Evolutionary conservation across 2,888 invertebrate genomes (phyloP).

Genomic region (Linnaemya vulpina): DNA sequence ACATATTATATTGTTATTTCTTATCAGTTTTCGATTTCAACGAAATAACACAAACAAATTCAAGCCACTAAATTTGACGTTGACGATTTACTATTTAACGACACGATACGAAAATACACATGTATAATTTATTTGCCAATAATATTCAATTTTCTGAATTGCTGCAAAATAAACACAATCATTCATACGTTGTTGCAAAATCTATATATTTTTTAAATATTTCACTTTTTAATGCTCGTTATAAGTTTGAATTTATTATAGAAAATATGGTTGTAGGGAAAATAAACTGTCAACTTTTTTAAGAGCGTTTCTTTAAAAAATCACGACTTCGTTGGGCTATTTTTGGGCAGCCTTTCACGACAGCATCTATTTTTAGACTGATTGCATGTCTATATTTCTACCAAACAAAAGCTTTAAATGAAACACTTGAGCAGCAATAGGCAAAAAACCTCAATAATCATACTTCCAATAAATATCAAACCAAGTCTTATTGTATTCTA

Average conservation of each 20-base stretch:
- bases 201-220: neutral
- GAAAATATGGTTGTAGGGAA: neutral
- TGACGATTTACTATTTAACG: conserved; percentile 22
- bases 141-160: neutral
- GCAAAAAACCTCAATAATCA: conserved; percentile 3
- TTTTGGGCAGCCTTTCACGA: conserved; percentile 74
- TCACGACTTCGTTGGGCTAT: neutral
- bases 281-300: conserved; percentile 42
- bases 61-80: conserved; percentile 30
- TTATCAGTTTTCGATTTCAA: conserved; percentile 44
- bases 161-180: neutral
- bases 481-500: conserved; percentile 22
- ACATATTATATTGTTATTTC: conserved; percentile 31
- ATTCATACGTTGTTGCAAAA: neutral
- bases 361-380: conserved; percentile 77
- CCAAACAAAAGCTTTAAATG: conserved; percentile 66
- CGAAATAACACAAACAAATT: conserved; percentile 4
- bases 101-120: conserved; percentile 20
- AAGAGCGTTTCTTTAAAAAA: neutral
- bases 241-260: neutral
- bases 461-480: conserved; percentile 38
- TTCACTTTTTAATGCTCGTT: neutral
- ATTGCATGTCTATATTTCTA: conserved; percentile 68
- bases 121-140: conserved; percentile 13
- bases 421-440: conserved; percentile 5